A percentile compares a stretch with the other conserved stretches of the same genome.
Evolutionary conservation across 2,888 invertebrate genomes (phyloP).

Genomic region (Blastobasis lacticolella): DNA sequence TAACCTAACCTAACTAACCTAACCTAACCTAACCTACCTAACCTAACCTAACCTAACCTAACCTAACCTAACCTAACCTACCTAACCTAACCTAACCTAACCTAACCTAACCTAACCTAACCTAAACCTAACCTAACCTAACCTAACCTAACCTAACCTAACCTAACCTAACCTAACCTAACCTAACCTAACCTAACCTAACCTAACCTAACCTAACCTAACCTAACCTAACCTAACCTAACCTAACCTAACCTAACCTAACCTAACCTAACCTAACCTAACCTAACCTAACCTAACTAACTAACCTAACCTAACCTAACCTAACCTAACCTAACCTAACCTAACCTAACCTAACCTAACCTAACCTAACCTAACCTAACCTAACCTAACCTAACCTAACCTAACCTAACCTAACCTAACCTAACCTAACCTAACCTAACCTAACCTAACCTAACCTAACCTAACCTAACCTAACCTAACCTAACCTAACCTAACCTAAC

Average conservation of each 20-base stretch:
- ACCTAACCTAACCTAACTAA: slow-evolving; percentile 11
- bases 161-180: slow-evolving; percentile 21
- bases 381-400: slow-evolving; percentile 9
- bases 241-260: slow-evolving; percentile 10
- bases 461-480: slow-evolving; percentile 10
- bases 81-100: slow-evolving; percentile 10
- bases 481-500: slow-evolving; percentile 10
- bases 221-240: slow-evolving; percentile 9
- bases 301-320: slow-evolving; percentile 11
- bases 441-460: slow-evolving; percentile 8
- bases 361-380: slow-evolving; percentile 9
- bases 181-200: slow-evolving; percentile 20
- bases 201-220: slow-evolving; percentile 17
- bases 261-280: slow-evolving; percentile 11
- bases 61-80: slow-evolving; percentile 11
- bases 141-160: slow-evolving; percentile 17
- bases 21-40: slow-evolving; percentile 7
- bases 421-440: slow-evolving; percentile 14
- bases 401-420: slow-evolving; percentile 15
- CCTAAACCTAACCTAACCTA: no score
- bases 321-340: slow-evolving; percentile 10
- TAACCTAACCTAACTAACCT: slow-evolving; percentile 8
- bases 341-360: slow-evolving; percentile 11
- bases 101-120: slow-evolving; percentile 11
- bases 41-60: slow-evolving; percentile 8